These are phyloP conservation scores for Phymastichus coffea DNA, from an alignment of 1,140 invertebrate species.

Conservation along the genomic window DNA sequence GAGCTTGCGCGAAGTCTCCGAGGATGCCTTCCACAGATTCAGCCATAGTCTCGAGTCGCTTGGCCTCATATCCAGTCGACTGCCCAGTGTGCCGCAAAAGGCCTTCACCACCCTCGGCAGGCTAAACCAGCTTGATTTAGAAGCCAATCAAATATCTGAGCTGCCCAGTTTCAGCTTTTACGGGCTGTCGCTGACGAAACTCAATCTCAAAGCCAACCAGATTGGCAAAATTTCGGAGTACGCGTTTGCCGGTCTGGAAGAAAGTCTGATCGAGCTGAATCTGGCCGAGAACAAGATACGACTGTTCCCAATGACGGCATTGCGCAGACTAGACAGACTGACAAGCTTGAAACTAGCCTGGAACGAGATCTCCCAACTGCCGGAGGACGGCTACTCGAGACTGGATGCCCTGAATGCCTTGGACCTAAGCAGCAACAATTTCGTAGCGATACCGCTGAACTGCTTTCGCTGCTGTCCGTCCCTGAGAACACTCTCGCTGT, in stretches of 20 bases:
- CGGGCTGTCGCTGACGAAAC: constrained; percentile 74
- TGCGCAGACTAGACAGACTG: constrained; percentile 74
- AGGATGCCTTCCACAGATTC: constrained; percentile 72
- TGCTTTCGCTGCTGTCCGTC: constrained; percentile 79
- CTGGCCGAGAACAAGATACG: constrained; percentile 83
- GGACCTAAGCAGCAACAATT: constrained; percentile 85
- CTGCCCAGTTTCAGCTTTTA: constrained; percentile 85
- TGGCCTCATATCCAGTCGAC: constrained; percentile 76
- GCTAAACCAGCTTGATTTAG: constrained; percentile 76
- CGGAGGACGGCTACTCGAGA: constrained; percentile 69
- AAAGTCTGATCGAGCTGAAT: constrained; percentile 76
- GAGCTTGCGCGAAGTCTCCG: constrained; percentile 71
- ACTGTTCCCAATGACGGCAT: constrained; percentile 75
- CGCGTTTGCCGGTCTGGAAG: constrained; percentile 80
- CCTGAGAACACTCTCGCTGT: constrained; percentile 76
- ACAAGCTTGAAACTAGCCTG: constrained; percentile 75
- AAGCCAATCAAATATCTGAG: constrained; percentile 79
- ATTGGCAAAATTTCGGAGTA: constrained; percentile 77
- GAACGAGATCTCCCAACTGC: constrained; percentile 76
- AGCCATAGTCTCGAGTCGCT: constrained; percentile 79
- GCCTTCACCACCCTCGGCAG: constrained; percentile 74
- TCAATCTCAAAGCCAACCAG: constrained; percentile 82
- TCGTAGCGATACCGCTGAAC: constrained; percentile 71
- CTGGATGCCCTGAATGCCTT: constrained; percentile 74
- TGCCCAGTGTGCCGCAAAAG: constrained; percentile 78